phyloP scores from a whole-genome alignment of 2,888 invertebrate species.

The Lepidochitona cinerea region DNA sequence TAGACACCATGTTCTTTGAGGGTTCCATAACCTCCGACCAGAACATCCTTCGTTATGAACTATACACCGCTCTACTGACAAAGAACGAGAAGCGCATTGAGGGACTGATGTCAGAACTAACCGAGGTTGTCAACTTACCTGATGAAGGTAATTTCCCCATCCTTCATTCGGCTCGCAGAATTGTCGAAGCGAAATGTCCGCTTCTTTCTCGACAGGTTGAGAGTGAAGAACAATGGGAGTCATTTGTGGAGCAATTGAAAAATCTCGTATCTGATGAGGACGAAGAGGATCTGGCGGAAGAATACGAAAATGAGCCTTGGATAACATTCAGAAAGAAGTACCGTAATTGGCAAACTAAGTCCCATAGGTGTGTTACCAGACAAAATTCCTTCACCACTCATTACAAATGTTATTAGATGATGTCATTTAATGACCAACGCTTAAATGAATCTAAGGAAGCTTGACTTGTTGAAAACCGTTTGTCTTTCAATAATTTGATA shows the following conservation, averaged over 20 bases:
- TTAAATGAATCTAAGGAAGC: too few species aligned
- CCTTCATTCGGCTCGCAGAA: background rate
- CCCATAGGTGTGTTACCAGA: background rate
- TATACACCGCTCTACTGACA: slow-evolving; percentile 35
- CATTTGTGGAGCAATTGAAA: background rate
- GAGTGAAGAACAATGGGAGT: background rate
- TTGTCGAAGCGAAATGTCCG: background rate
- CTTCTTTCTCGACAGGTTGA: background rate
- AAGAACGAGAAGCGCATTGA: slow-evolving; percentile 18
- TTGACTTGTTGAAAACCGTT: background rate
- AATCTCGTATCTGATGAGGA: background rate
- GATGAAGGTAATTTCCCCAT: background rate
- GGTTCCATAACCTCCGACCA: slow-evolving; percentile 21
- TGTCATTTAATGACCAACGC: background rate
- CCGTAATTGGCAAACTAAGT: background rate
- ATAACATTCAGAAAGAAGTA: background rate
- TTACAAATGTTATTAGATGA: background rate
- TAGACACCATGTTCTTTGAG: slow-evolving; percentile 42
- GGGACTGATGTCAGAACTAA: background rate
- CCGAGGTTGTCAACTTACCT: background rate
- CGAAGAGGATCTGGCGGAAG: background rate
- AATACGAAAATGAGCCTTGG: background rate
- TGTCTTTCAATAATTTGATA: background rate
- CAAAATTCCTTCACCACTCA: background rate
- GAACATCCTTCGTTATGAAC: slow-evolving; percentile 29